Evolutionary conservation across 2,888 invertebrate genomes (phyloP), one percentile per base, ranked within the genome.

Genomic region (Anthophora plumipes): DNA sequence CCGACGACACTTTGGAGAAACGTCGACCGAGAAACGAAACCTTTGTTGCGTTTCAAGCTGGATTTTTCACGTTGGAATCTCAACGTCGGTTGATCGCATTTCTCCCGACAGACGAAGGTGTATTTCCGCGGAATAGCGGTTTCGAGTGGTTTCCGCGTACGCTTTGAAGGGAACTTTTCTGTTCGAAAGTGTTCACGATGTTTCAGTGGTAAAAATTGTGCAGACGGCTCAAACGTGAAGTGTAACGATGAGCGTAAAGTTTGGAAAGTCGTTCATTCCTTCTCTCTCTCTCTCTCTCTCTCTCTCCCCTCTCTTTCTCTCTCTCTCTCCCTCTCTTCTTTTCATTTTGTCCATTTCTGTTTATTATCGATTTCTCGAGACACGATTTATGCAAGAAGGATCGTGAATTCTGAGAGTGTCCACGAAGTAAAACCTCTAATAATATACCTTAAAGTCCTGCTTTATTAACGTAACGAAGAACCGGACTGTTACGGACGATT

Each of bases 11-110:
- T 48, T 48, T 37, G 37, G 37, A 3, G 41, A 48, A 64, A 54
- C 39, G 59, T 57, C 55, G 67, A 57, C 25, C 50, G 59, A 60
- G n/a, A 54, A 60, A 52, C 69, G 41, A 22, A 55, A 54, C 3
- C 22, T 37, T 60, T 37, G 46, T 70, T 41, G 14, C n/a, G 11
- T 69, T 52, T 43, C 37, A 8, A 52, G 17, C 8, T 11, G 3
- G 12, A 12, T 37, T 12, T 60, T 48, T 17, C n/a, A n/a, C 11
- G n/a, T n/a, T 31, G 43, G 41, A 55, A 67, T 43, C 17, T 31
- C 0, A n/a, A 3, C 17, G 22, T 11, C 6, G 5, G 6, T 39
- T 39, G n/a, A 17, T 55, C 43, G 25, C 41, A 31, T 39, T n/a
- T 20, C 0, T n/a, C 25, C 31, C 25, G 25, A 17, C 57, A 1